Evolutionary conservation across 2,113 vertebrate genomes (phyloP), one percentile per base, ranked within the genome.

Genomic region (Oncorhynchus mykiss): DNA sequence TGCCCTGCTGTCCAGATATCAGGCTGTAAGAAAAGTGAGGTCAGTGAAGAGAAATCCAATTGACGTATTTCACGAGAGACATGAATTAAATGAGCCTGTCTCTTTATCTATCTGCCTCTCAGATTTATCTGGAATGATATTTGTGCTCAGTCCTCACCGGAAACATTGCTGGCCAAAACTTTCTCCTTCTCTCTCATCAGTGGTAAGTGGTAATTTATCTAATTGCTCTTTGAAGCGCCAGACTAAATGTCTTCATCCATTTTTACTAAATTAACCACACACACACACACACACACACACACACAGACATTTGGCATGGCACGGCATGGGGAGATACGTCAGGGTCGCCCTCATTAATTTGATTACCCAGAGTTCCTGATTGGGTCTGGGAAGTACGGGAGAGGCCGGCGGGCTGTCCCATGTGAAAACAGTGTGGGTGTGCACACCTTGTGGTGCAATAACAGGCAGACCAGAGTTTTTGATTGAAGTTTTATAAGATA

Each of bases 331-430:
- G 76, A 81, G 71, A 81, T 78, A 80, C 75, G 75, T 76, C 54
- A 69, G 72, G 78, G 85, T 80, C 78, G 77, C 69, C 54, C 80
- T 86, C 77, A 85, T 85, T 88, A 85, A 89, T 89, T 84, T 84
- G 77, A 86, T 85, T 78, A 78, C 83, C 80, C 77, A 39, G 75
- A 83, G 78, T 82, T 77, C 78, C 65, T 75, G 76, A 82, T 79
- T 88, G 83, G 72, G 78, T 83, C 76, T 71, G 57, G 78, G 75
- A 80, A 73, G 78, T 73, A 85, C 82, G 70, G 80, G 71, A 84
- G 74, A 74, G 75, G 77, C 76, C 67, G 57, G 57, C 54, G 31
- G n/a, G 60, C 57, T 80, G 78, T 66, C 59, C 71, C 45, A 51
- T 68, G 62, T 24, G 7, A 22, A 62, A 22, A 16, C 59, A n/a